Evolutionary conservation across 2,113 vertebrate genomes (phyloP).

Genomic region (Elephas maximus): DNA sequence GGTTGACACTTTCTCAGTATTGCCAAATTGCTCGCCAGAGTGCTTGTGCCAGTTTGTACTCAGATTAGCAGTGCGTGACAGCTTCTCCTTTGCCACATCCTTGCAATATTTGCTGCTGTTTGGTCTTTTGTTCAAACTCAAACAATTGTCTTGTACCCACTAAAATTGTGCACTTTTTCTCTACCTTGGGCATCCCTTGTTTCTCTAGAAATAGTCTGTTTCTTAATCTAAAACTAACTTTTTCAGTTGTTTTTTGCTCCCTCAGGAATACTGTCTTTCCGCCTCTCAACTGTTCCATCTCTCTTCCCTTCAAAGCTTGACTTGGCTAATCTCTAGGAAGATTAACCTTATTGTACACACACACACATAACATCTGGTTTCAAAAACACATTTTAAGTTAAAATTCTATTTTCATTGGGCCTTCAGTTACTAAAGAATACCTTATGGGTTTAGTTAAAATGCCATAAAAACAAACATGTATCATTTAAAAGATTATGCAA

Average conservation of each 20-base stretch:
- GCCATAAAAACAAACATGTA: not conserved
- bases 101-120: not conserved
- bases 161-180: conserved; percentile 21
- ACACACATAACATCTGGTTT: not conserved
- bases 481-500: conserved; percentile 8
- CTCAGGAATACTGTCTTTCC: not conserved
- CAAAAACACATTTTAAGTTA: conserved; percentile 4
- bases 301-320: not conserved
- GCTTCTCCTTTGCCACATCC: not conserved
- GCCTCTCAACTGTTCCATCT: conserved; percentile 8
- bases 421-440: conserved; percentile 20
- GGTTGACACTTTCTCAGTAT: not conserved
- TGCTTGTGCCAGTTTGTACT: not conserved
- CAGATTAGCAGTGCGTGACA: not conserved
- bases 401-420: not conserved
- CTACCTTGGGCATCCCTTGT: not conserved
- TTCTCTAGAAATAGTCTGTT: not conserved
- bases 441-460: not conserved
- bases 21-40: not conserved
- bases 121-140: not conserved
- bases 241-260: not conserved
- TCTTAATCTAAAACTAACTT: not conserved
- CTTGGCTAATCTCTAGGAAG: not conserved
- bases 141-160: not conserved
- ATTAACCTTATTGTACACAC: not conserved